phyloP scores from a whole-genome alignment of 1,140 invertebrate species.

The Euwallacea similis region DNA sequence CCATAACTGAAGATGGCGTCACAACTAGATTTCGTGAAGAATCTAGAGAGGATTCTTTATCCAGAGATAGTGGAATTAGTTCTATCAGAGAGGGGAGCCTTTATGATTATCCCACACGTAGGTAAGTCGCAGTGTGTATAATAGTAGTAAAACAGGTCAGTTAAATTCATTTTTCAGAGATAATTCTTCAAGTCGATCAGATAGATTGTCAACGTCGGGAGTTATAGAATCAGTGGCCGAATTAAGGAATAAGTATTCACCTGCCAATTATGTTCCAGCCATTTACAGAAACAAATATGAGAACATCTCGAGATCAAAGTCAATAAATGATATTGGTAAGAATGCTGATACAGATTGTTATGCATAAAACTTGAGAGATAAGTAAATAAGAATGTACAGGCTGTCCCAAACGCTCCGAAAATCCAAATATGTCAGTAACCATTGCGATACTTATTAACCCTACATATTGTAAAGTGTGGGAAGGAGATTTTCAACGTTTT shows the following conservation, averaged over 20 bases:
- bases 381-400: no score
- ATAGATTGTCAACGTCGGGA: constrained; percentile 46
- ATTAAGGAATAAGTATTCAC: constrained; percentile 65
- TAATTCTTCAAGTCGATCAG: constrained; percentile 21
- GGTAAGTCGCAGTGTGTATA: constrained; percentile 7
- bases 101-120: constrained; percentile 40
- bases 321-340: constrained; percentile 58
- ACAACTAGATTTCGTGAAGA: constrained; percentile 49
- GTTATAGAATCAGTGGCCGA: constrained; percentile 59
- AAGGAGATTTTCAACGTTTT: no score
- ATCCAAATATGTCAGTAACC: background rate
- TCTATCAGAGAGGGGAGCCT: constrained; percentile 47
- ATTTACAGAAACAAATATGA: constrained; percentile 56
- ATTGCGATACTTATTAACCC: no score
- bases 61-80: constrained; percentile 47
- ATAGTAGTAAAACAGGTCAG: background rate
- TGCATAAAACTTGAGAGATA: no score
- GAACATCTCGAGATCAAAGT: constrained; percentile 58
- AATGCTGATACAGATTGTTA: no score
- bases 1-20: constrained; percentile 51
- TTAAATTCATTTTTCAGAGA: background rate
- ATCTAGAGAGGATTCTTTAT: constrained; percentile 43
- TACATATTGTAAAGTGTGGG: no score
- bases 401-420: no score
- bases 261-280: constrained; percentile 63